Conservation (phyloP, 2,113 vertebrate genomes). For the Scolopax mira region DNA sequence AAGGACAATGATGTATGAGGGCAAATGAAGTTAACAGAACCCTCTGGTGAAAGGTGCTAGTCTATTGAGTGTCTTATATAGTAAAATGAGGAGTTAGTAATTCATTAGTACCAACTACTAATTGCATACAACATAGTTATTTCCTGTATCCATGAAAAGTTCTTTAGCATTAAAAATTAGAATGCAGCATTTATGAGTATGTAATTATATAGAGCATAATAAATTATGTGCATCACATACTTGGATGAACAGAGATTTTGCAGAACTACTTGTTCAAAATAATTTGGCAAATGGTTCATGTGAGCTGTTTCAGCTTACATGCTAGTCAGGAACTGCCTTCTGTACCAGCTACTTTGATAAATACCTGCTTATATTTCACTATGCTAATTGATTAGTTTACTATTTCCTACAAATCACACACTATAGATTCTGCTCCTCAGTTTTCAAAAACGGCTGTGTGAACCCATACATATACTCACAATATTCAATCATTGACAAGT, state of each 20-base stretch:
- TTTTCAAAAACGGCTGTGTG: not conserved
- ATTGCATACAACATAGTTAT: not conserved
- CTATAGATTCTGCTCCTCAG: not conserved
- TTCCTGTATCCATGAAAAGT: not conserved
- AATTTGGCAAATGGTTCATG: not conserved
- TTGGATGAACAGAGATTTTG: not conserved
- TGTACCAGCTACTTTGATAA: not conserved
- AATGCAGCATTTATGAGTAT: not conserved
- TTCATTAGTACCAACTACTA: not conserved
- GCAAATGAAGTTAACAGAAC: not conserved
- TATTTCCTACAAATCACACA: not conserved
- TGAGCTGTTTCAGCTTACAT: not conserved
- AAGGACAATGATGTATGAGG: not conserved
- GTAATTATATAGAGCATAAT: slow-evolving; percentile 4
- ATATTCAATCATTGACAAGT: not conserved
- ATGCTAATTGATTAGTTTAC: not conserved
- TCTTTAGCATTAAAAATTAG: not conserved
- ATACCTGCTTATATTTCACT: not conserved
- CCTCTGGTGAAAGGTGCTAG: not conserved
- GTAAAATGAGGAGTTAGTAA: not conserved
- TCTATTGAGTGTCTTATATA: not conserved
- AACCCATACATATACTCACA: not conserved
- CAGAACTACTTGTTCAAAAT: not conserved
- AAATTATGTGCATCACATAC: not conserved
- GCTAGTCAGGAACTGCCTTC: not conserved